Evolutionary conservation across 1,140 invertebrate genomes (phyloP).

Genomic region (Pseudomyrmex pallidus): DNA sequence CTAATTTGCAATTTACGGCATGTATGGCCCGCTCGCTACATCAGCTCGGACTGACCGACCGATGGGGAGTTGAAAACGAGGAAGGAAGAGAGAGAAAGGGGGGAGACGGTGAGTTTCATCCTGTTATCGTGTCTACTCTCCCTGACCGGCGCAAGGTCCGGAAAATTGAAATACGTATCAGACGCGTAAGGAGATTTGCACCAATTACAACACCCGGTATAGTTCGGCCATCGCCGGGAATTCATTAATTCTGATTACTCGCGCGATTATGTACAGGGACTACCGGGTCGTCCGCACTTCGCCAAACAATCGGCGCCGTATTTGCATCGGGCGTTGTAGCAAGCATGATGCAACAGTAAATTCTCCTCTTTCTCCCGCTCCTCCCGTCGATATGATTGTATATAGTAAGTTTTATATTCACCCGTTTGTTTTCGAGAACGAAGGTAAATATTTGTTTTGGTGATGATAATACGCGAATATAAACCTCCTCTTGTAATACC

Average conservation of each 20-base stretch:
- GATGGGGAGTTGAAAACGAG: neutral
- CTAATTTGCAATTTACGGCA: constrained; percentile 73
- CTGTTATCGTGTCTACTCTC: constrained; percentile 38
- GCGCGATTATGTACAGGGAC: constrained; percentile 48
- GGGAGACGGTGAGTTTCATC: constrained; percentile 41
- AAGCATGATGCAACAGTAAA: neutral
- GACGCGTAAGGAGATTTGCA: constrained; percentile 67
- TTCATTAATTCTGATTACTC: constrained; percentile 58
- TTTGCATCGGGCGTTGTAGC: constrained; percentile 11
- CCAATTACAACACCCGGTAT: constrained; percentile 63
- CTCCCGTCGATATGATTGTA: neutral
- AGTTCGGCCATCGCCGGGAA: constrained; percentile 42
- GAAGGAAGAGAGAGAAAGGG: no score
- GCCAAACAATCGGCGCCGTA: constrained; percentile 30
- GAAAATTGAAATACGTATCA: constrained; percentile 67
- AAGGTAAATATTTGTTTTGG: neutral
- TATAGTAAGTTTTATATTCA: constrained; percentile 8
- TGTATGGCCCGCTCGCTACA: constrained; percentile 52
- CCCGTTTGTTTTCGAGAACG: neutral
- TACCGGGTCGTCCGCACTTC: constrained; percentile 24
- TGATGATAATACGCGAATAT: neutral
- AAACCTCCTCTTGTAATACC: neutral
- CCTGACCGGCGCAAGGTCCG: neutral
- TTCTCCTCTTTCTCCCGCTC: no score
- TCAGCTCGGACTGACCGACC: constrained; percentile 41